Evolutionary conservation across 2,797 vertebrate genomes (phyloP).

Genomic region (Leptodactylus fallax): DNA sequence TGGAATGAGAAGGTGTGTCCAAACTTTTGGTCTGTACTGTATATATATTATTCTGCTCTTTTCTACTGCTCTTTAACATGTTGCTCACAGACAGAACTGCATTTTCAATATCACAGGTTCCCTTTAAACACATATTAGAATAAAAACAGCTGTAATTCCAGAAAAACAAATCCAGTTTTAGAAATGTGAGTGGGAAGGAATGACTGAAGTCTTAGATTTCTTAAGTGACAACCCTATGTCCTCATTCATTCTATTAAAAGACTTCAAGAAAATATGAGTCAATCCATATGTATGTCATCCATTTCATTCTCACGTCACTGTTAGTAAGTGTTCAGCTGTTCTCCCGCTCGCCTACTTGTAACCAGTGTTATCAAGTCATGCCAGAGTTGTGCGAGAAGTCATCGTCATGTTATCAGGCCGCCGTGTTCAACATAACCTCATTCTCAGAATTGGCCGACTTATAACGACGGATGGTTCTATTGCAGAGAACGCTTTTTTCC

Average conservation of each 20-base stretch:
- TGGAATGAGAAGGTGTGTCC: too few relatives aligned
- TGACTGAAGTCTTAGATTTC: background rate
- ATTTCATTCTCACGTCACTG: slow-evolving; percentile 19
- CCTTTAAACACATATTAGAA: background rate
- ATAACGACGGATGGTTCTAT: background rate
- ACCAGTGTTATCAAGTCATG: slow-evolving; percentile 66
- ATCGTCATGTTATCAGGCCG: slow-evolving; percentile 46
- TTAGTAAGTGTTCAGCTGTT: slow-evolving; percentile 44
- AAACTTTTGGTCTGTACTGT: too few relatives aligned
- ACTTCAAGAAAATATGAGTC: slow-evolving; percentile 21
- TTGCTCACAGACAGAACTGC: too few relatives aligned
- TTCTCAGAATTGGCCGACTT: slow-evolving; percentile 44
- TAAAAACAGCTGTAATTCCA: background rate
- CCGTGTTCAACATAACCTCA: slow-evolving; percentile 8
- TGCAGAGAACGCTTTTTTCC: background rate
- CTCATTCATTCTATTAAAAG: slow-evolving; percentile 23
- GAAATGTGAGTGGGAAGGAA: background rate
- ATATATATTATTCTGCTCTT: too few relatives aligned
- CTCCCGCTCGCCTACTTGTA: slow-evolving; percentile 29
- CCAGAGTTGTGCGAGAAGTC: slow-evolving; percentile 51
- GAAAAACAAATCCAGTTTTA: background rate
- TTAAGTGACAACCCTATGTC: background rate
- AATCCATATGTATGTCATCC: slow-evolving; percentile 27
- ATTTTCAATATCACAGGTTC: too few relatives aligned
- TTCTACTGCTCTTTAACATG: too few relatives aligned